Conservation (phyloP, 1,140 invertebrate species). For the Ceratina australensis region DNA sequence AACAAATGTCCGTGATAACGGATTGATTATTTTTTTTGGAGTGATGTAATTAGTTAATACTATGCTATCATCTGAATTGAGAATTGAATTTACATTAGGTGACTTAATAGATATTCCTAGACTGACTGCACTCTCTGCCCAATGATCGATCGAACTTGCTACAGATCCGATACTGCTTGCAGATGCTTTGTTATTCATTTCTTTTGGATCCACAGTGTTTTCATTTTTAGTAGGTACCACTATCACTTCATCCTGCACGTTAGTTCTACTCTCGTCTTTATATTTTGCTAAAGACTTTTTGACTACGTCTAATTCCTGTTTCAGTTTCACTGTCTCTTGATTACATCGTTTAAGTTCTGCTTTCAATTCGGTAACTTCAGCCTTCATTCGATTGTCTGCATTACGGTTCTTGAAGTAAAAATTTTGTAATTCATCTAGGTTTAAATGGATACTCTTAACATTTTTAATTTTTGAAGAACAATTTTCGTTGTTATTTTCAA, state of each 20-base stretch:
- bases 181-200: constrained; percentile 51
- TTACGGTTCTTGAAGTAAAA: constrained; percentile 31
- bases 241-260: constrained; percentile 62
- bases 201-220: neutral
- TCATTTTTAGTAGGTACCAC: neutral
- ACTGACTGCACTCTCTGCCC: constrained; percentile 71
- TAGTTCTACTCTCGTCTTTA: constrained; percentile 50
- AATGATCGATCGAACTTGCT: constrained; percentile 69
- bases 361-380: constrained; percentile 51
- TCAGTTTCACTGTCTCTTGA: constrained; percentile 66
- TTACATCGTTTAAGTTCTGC: constrained; percentile 59
- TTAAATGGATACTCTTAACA: constrained; percentile 50
- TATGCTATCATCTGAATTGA: constrained; percentile 67
- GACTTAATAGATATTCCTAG: constrained; percentile 64
- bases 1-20: constrained; percentile 70
- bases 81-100: constrained; percentile 61
- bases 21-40: constrained; percentile 44
- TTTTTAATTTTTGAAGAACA: constrained; percentile 56
- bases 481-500: constrained; percentile 39
- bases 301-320: constrained; percentile 65
- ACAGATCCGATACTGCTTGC: constrained; percentile 60
- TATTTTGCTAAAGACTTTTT: constrained; percentile 60
- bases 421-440: constrained; percentile 38
- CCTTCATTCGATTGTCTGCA: constrained; percentile 12
- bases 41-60: constrained; percentile 42